phyloP scores from a whole-genome alignment of 2,797 vertebrate species.

The Argentina silus region DNA sequence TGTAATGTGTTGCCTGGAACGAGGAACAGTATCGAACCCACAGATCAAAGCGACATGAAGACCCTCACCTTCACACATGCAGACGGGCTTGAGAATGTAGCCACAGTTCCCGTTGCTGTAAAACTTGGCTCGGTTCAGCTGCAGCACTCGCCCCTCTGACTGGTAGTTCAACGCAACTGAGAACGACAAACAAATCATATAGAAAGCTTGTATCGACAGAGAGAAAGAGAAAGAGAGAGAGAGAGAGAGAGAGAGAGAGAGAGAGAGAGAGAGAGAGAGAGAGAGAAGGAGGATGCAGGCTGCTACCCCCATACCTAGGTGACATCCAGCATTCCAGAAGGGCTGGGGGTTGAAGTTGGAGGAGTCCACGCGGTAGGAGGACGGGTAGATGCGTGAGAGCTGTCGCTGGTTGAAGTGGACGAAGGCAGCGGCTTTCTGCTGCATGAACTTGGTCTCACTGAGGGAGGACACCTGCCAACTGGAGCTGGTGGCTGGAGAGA shows the following conservation, averaged over 20 bases:
- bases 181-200: conserved; percentile 14
- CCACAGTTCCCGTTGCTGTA: conserved; percentile 94
- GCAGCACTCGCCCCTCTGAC: conserved; percentile 93
- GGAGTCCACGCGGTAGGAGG: conserved; percentile 94
- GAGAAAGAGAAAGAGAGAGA: too few relatives aligned
- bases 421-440: conserved; percentile 88
- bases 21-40: too few relatives aligned
- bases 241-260: too few relatives aligned
- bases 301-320: conserved; percentile 81
- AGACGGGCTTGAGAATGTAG: conserved; percentile 90
- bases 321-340: conserved; percentile 96
- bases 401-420: conserved; percentile 94
- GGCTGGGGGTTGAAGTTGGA: conserved; percentile 99
- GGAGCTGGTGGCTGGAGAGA: conserved; percentile 70
- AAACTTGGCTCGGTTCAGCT: conserved; percentile 96
- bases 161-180: conserved; percentile 98
- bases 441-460: conserved; percentile 94
- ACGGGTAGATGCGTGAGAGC: conserved; percentile 94
- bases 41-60: neutral
- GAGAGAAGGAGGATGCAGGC: too few relatives aligned
- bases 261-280: too few relatives aligned
- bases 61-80: conserved; percentile 92
- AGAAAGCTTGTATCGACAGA: too few relatives aligned
- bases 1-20: too few relatives aligned
- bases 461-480: conserved; percentile 98